phyloP scores from a whole-genome alignment of 2,888 invertebrate genomes.

The Hartigia nigra region DNA sequence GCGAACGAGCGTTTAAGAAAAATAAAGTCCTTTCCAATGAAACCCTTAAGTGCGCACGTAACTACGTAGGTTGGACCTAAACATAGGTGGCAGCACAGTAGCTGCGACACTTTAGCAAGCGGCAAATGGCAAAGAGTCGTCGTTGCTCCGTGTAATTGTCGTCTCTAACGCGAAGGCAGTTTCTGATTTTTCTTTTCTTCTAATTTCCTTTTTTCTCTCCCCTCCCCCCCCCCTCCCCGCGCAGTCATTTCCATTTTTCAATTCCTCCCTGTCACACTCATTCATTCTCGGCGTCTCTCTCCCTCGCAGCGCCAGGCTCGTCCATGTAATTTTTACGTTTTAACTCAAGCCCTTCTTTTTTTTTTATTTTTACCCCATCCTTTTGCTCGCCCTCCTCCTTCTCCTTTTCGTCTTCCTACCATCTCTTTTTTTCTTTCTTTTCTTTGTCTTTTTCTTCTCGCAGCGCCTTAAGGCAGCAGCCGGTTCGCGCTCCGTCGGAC shows the following conservation, averaged over 20 bases:
- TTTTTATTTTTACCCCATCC: not conserved
- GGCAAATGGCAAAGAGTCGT: constrained; percentile 6
- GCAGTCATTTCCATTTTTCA: constrained; percentile 9
- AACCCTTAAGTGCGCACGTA: not conserved
- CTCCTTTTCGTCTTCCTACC: not conserved
- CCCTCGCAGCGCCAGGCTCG: not conserved
- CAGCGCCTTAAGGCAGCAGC: constrained; percentile 7
- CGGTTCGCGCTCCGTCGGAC: not conserved
- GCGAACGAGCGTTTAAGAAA: not conserved
- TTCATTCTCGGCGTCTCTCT: constrained; percentile 11
- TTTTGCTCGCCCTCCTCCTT: not conserved
- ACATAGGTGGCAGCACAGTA: constrained; percentile 7
- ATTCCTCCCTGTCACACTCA: constrained; percentile 8
- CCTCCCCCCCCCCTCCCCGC: constrained; percentile 14
- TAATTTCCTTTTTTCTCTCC: not conserved
- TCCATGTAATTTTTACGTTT: constrained; percentile 23
- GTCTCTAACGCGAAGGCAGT: not conserved
- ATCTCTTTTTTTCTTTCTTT: constrained; percentile 1
- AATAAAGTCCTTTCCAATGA: not conserved
- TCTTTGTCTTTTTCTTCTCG: constrained; percentile 13
- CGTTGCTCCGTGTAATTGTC: constrained; percentile 5
- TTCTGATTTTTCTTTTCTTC: not conserved
- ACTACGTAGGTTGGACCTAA: constrained; percentile 9
- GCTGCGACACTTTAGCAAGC: not conserved
- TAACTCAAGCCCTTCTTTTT: constrained; percentile 4